Percentiles rank a stretch among this genome's conserved stretches.
Conservation (phyloP, 1,140 invertebrate genomes). For the Papilio dardanus region DNA sequence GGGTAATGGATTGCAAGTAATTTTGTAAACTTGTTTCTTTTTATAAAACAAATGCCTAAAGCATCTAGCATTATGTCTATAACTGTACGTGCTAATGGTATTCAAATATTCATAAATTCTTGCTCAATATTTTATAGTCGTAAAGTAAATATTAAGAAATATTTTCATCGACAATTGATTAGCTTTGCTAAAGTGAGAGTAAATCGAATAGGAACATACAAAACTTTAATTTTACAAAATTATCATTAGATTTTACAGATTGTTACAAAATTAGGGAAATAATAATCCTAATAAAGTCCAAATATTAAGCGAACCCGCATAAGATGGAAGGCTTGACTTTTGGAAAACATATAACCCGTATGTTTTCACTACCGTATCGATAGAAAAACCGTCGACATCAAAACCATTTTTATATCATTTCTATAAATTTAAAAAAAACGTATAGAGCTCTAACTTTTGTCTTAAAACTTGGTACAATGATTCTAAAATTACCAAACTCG, state of each 20-base stretch:
- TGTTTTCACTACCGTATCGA: no score
- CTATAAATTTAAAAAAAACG: background rate
- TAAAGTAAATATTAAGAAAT: constrained; percentile 37
- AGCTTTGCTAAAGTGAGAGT: background rate
- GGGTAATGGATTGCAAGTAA: background rate
- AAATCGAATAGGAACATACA: background rate
- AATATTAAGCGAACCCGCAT: no score
- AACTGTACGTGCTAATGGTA: background rate
- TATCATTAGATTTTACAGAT: background rate
- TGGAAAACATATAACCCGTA: no score
- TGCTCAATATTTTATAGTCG: constrained; percentile 1
- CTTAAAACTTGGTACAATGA: background rate
- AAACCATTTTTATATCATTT: no score
- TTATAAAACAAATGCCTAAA: constrained; percentile 11
- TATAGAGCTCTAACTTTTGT: background rate
- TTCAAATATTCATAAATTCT: constrained; percentile 12
- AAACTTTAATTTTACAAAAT: no score
- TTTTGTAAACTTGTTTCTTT: background rate
- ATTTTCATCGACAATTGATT: constrained; percentile 9
- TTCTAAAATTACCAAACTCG: background rate
- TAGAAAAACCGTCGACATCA: background rate
- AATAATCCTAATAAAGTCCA: no score
- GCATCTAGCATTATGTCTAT: background rate
- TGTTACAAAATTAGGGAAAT: no score
- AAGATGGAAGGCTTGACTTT: no score